A percentile compares a stretch with the other conserved stretches of the same genome.
These are phyloP conservation scores for Ceratina australensis DNA, from an alignment of 1,140 invertebrate species.

Conservation along the genomic window DNA sequence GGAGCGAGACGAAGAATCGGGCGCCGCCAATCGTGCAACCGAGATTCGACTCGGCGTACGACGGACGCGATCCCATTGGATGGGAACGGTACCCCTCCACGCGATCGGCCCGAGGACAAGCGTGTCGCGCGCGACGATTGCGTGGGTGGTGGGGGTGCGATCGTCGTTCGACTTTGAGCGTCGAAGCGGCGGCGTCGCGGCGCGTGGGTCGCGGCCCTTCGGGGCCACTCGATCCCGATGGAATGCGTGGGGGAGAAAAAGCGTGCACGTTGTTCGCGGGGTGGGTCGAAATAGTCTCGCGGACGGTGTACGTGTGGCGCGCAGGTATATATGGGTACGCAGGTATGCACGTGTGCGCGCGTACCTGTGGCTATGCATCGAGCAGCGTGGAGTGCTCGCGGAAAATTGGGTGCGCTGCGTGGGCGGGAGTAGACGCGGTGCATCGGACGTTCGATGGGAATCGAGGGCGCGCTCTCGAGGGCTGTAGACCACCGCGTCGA, in stretches of 20 bases:
- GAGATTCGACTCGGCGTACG: constrained; percentile 73
- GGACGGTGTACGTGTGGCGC: background rate
- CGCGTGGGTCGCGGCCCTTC: constrained; percentile 60
- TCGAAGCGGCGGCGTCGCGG: constrained; percentile 56
- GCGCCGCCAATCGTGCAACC: constrained; percentile 65
- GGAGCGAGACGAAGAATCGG: constrained; percentile 37
- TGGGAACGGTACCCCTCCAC: constrained; percentile 53
- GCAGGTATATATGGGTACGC: too few relatives aligned
- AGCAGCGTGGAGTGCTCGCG: background rate
- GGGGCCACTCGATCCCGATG: constrained; percentile 36
- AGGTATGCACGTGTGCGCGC: too few relatives aligned
- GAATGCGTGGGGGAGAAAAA: constrained; percentile 50
- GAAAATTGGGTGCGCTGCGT: constrained; percentile 5
- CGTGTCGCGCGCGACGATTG: constrained; percentile 66
- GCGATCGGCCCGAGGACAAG: constrained; percentile 49
- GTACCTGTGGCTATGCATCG: background rate
- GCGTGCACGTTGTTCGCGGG: constrained; percentile 13
- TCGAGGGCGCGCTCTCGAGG: background rate
- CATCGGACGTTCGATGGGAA: background rate
- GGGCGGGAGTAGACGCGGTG: background rate
- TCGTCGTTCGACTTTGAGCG: constrained; percentile 68
- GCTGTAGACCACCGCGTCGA: background rate
- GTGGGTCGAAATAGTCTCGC: background rate
- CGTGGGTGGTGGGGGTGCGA: constrained; percentile 67
- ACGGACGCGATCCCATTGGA: constrained; percentile 67